Evolutionary conservation across 1,140 invertebrate genomes (phyloP).

Genomic region (Ganaspis sp.): DNA sequence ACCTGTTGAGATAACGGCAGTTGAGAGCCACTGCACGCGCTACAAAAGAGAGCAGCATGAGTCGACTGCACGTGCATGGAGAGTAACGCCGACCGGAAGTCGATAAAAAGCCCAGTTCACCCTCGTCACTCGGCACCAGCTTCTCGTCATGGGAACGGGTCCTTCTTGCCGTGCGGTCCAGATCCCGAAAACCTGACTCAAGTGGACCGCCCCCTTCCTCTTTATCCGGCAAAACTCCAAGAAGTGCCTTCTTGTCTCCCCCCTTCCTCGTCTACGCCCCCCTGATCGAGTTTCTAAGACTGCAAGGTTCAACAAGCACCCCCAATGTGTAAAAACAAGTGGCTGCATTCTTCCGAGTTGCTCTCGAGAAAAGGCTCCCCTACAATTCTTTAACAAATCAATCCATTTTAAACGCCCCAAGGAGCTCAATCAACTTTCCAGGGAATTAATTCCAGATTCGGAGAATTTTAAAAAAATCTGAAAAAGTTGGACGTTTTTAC

Average conservation of each 20-base stretch:
- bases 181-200: conserved; percentile 56
- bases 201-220: conserved; percentile 43
- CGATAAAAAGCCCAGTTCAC: conserved; percentile 76
- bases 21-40: conserved; percentile 68
- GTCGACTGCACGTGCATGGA: conserved; percentile 72
- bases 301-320: neutral
- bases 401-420: neutral
- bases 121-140: conserved; percentile 73
- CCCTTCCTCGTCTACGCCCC: neutral
- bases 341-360: conserved; percentile 6
- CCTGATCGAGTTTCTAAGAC: neutral
- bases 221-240: neutral
- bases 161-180: conserved; percentile 55
- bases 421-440: neutral
- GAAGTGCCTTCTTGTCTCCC: conserved; percentile 36
- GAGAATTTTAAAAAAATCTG: neutral
- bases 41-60: conserved; percentile 69
- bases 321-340: neutral
- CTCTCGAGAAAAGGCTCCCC: neutral
- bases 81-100: conserved; percentile 75
- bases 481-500: too few relatives aligned
- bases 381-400: conserved; percentile 2
- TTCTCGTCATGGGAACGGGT: conserved; percentile 66
- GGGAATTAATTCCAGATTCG: neutral
- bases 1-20: conserved; percentile 52